These are phyloP conservation scores for Hippoglossus stenolepis DNA, from an alignment of 2,113 vertebrate genomes.

Conservation along the genomic window DNA sequence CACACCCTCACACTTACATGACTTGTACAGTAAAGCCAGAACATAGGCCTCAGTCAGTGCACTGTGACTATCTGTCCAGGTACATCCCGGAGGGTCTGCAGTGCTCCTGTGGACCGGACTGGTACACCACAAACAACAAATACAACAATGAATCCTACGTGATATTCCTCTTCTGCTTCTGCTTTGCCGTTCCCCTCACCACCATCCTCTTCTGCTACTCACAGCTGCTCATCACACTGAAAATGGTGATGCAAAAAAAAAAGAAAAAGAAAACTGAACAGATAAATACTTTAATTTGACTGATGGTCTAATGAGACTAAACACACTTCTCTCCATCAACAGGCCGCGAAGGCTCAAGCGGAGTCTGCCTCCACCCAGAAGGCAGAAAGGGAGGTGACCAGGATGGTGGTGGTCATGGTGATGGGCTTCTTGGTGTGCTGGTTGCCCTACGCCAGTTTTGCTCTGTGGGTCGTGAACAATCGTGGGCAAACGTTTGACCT, in stretches of 20 bases:
- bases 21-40: no score
- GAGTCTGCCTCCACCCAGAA: constrained; percentile 83
- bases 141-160: constrained; percentile 85
- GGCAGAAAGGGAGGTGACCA: constrained; percentile 81
- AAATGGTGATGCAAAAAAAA: constrained; percentile 68
- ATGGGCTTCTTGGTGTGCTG: constrained; percentile 81
- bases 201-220: constrained; percentile 79
- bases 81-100: constrained; percentile 85
- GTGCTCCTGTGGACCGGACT: constrained; percentile 84
- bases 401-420: constrained; percentile 84
- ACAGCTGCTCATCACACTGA: constrained; percentile 81
- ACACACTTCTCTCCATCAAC: background rate
- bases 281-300: background rate
- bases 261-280: background rate
- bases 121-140: constrained; percentile 83
- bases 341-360: constrained; percentile 80
- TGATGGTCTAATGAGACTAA: background rate
- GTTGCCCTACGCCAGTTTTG: constrained; percentile 77
- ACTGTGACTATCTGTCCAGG: constrained; percentile 52
- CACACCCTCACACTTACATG: background rate
- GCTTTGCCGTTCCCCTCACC: constrained; percentile 77
- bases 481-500: constrained; percentile 75
- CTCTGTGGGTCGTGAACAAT: constrained; percentile 77
- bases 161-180: constrained; percentile 83
- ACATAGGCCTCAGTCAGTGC: background rate